Percentiles rank a stretch among this genome's conserved stretches.
Conservation (phyloP, 2,113 vertebrate species). For the Chascanopsetta lugubris region DNA sequence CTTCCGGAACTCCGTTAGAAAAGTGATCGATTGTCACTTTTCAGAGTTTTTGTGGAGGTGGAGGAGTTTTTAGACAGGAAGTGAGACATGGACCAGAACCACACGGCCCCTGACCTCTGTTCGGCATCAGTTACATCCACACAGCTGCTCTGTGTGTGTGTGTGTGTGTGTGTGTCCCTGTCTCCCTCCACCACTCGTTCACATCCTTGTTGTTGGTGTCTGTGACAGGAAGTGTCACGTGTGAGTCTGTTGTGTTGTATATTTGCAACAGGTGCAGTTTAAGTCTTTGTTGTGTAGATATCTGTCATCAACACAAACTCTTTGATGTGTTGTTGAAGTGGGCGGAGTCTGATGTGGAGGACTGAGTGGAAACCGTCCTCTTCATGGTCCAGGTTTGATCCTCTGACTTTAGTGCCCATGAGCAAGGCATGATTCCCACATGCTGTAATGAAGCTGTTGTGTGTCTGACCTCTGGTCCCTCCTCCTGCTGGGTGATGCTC, state of each 20-base stretch:
- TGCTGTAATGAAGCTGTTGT: neutral
- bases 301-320: neutral
- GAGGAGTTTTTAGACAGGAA: neutral
- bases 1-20: neutral
- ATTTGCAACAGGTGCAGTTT: too few relatives aligned
- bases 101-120: neutral
- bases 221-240: too few relatives aligned
- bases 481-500: constrained; percentile 15
- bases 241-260: too few relatives aligned
- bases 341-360: neutral
- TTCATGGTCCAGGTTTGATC: too few relatives aligned
- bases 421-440: neutral
- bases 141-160: too few relatives aligned
- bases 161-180: too few relatives aligned
- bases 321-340: neutral
- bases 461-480: too few relatives aligned
- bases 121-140: neutral
- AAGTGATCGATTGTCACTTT: accelerated
- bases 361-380: neutral
- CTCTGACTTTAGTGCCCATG: neutral
- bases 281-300: neutral
- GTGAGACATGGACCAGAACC: neutral
- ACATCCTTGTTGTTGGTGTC: too few relatives aligned
- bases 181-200: too few relatives aligned
- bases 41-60: accelerated